Conservation (phyloP, 1,140 invertebrate species). For the Zelostemma sp. region DNA sequence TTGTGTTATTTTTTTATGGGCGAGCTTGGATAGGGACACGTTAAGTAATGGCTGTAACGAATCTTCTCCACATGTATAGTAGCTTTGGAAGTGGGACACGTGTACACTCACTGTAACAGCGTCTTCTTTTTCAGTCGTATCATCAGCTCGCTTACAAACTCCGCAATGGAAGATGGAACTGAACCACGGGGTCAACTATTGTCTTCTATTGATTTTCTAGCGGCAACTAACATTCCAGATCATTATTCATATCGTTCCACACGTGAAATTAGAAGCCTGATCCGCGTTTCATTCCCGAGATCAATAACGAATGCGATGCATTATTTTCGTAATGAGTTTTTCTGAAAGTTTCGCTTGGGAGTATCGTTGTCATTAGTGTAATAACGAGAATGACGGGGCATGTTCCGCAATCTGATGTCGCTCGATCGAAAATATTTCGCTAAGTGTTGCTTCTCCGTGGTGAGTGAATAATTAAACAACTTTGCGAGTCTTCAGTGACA, state of each 20-base stretch:
- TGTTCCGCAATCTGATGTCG: too few relatives aligned
- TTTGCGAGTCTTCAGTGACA: too few relatives aligned
- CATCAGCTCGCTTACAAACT: constrained; percentile 30
- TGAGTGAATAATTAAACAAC: too few relatives aligned
- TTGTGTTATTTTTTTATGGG: too few relatives aligned
- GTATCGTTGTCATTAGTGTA: too few relatives aligned
- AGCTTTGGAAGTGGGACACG: constrained; percentile 18
- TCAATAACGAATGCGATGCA: too few relatives aligned
- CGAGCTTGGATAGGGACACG: not conserved
- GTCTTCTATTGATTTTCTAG: constrained; percentile 47
- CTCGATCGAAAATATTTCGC: too few relatives aligned
- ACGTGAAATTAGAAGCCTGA: constrained; percentile 11
- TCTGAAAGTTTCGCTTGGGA: too few relatives aligned
- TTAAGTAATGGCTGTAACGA: not conserved
- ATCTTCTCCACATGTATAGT: constrained; percentile 15
- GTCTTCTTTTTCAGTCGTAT: constrained; percentile 13
- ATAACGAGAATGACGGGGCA: too few relatives aligned
- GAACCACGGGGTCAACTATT: constrained; percentile 41
- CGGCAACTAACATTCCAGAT: constrained; percentile 23
- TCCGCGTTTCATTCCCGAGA: too few relatives aligned
- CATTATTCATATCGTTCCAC: constrained; percentile 41
- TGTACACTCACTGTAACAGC: constrained; percentile 14
- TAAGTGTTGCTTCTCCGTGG: too few relatives aligned
- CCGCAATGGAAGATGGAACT: constrained; percentile 32
- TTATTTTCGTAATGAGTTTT: too few relatives aligned